Evolutionary conservation across 2,113 vertebrate species (phyloP), one percentile per base, ranked within the genome.

Genomic region (Rhineura floridana): DNA sequence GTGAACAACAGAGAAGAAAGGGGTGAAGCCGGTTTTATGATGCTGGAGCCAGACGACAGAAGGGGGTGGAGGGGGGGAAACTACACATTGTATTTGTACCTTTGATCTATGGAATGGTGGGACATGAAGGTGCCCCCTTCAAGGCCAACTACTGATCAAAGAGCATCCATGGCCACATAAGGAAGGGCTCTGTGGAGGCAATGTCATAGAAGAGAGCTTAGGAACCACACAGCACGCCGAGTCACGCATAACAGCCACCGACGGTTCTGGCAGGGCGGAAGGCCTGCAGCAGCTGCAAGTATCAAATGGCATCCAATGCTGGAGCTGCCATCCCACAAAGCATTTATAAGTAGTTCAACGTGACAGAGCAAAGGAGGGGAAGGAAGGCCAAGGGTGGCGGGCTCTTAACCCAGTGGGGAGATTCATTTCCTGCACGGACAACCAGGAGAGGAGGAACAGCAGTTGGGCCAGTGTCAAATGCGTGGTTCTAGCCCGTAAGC

Each of bases 141-240:
- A 89, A 63, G 78, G 84, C 90, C 83, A 67, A 90, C 79, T 86
- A 86, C 62, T 83, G 84, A 82, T 80, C 81, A 92, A 73, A 76
- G 9, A 44, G 59, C 69, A 72, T 83, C 88, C 84, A 36, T 76
- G 87, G 83, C 69, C 80, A 90, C 44, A 30, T 77, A 89, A 33
- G 81, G 62, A 3, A 23, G n/a, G 79, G 19, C 65, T 76, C 46
- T 83, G 91, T 73, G 52, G 81, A 78, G 72, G 50, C 76, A 69
- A 67, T 50, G 80, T 77, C 84, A 76, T 9, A 73, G 77, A 87
- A 92, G 88, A 94, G 46, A 30, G 77, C 80, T 36, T 59, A 78
- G 25, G 23, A 25, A 84, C 30, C 15, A 72, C n/a, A 19, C 50
- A 80, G 52, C 0, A 36, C 33, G 76, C 11, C 42, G 72, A 10